Percentiles rank a stretch among this genome's conserved stretches.
These are phyloP conservation scores for Coleophora deauratella DNA, from an alignment of 2,888 invertebrate species.

Conservation along the genomic window DNA sequence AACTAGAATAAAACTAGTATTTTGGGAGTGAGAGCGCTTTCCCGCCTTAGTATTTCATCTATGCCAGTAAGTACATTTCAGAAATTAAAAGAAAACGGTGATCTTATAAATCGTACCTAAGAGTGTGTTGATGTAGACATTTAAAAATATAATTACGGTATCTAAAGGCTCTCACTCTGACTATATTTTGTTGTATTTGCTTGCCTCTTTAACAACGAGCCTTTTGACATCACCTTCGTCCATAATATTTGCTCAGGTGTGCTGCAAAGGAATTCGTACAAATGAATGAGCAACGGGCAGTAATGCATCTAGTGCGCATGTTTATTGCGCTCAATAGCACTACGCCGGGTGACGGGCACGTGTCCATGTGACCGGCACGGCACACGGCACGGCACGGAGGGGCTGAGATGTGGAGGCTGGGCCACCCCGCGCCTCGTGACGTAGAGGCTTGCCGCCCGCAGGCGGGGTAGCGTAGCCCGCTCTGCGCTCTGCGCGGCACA, in stretches of 20 bases:
- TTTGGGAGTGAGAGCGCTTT: too few species aligned
- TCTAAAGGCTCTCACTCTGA: too few species aligned
- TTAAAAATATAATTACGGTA: too few species aligned
- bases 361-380: constrained; percentile 30
- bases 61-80: too few species aligned
- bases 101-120: too few species aligned
- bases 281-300: constrained; percentile 55
- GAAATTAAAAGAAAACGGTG: too few species aligned
- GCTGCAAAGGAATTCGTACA: constrained; percentile 28
- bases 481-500: constrained; percentile 18
- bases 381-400: not conserved
- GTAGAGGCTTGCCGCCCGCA: constrained; percentile 6
- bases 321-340: constrained; percentile 67
- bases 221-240: constrained; percentile 43
- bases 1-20: too few species aligned
- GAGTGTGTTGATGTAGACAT: too few species aligned
- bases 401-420: constrained; percentile 4
- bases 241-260: constrained; percentile 64
- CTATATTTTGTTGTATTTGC: constrained; percentile 30
- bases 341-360: constrained; percentile 53
- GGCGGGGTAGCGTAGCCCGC: constrained; percentile 24
- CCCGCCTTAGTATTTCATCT: too few species aligned
- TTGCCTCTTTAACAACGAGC: constrained; percentile 43
- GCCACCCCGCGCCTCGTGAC: constrained; percentile 1
- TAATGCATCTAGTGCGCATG: constrained; percentile 55